A percentile compares a stretch with the other conserved stretches of the same genome.
phyloP scores from a whole-genome alignment of 2,888 invertebrate genomes.

The Drosophila helvetica region DNA sequence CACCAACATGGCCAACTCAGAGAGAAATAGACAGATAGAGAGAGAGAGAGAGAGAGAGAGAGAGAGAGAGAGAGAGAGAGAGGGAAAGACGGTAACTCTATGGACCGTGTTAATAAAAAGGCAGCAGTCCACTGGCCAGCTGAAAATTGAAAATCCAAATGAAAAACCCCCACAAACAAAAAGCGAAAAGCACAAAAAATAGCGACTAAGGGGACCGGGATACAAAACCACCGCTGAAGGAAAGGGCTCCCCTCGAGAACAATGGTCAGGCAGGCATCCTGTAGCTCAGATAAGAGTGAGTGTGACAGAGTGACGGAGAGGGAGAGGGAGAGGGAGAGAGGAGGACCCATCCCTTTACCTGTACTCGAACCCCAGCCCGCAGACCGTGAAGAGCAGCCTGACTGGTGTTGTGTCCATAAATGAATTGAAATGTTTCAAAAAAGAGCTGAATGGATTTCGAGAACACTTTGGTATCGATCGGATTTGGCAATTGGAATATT shows the following conservation, averaged over 20 bases:
- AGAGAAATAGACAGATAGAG: not conserved
- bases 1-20: not conserved
- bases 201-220: not conserved
- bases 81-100: no score
- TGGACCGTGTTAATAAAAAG: conserved; percentile 54
- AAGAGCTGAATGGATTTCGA: not conserved
- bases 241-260: not conserved
- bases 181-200: conserved; percentile 4
- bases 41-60: not conserved
- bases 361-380: conserved; percentile 10
- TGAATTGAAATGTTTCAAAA: not conserved
- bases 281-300: conserved; percentile 8
- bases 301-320: not conserved
- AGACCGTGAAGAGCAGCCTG: not conserved
- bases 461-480: no score
- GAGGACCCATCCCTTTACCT: conserved; percentile 12
- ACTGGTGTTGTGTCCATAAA: not conserved
- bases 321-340: not conserved
- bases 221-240: conserved; percentile 3
- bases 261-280: conserved; percentile 22
- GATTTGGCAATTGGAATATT: no score
- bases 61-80: no score
- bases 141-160: conserved; percentile 43
- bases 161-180: conserved; percentile 33
- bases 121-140: conserved; percentile 51